Evolutionary conservation across 2,113 vertebrate genomes (phyloP).

Genomic region (Dendropsophus ebraccatus): DNA sequence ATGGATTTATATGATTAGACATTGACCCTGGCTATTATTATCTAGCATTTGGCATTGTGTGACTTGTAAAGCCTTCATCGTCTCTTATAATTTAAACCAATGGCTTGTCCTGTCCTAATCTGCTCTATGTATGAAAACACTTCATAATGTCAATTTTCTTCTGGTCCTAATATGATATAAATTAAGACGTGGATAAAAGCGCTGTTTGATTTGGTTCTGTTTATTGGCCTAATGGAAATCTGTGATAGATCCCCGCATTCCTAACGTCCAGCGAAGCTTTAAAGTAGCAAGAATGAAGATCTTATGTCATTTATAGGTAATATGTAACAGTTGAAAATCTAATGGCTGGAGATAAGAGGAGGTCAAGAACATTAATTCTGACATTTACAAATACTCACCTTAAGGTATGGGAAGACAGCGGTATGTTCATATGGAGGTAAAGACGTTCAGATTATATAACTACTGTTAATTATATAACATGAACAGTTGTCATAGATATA

Average conservation of each 20-base stretch:
- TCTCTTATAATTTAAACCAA: conserved; percentile 67
- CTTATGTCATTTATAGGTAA: conserved; percentile 65
- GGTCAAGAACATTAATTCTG: conserved; percentile 61
- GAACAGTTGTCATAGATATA: too few relatives aligned
- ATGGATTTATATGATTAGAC: conserved; percentile 61
- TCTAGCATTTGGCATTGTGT: conserved; percentile 64
- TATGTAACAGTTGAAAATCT: conserved; percentile 65
- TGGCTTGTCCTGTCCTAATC: conserved; percentile 64
- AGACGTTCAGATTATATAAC: too few relatives aligned
- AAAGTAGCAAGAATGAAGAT: conserved; percentile 62
- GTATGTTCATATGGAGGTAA: too few relatives aligned
- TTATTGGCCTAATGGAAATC: conserved; percentile 70
- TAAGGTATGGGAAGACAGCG: too few relatives aligned
- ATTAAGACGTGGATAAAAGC: conserved; percentile 72
- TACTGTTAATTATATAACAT: too few relatives aligned
- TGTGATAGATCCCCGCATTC: conserved; percentile 71
- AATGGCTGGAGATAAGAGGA: conserved; percentile 55
- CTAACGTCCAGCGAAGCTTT: conserved; percentile 67
- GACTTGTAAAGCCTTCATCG: conserved; percentile 64
- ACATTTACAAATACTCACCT: conserved; percentile 51
- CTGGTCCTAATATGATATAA: conserved; percentile 71
- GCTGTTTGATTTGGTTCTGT: conserved; percentile 67
- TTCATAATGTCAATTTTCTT: conserved; percentile 67
- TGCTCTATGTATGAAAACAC: conserved; percentile 70
- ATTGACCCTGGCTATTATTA: conserved; percentile 61